These are phyloP conservation scores for Pangasius sanitwongsei DNA, from an alignment of 2,797 vertebrate genomes.

Conservation along the genomic window DNA sequence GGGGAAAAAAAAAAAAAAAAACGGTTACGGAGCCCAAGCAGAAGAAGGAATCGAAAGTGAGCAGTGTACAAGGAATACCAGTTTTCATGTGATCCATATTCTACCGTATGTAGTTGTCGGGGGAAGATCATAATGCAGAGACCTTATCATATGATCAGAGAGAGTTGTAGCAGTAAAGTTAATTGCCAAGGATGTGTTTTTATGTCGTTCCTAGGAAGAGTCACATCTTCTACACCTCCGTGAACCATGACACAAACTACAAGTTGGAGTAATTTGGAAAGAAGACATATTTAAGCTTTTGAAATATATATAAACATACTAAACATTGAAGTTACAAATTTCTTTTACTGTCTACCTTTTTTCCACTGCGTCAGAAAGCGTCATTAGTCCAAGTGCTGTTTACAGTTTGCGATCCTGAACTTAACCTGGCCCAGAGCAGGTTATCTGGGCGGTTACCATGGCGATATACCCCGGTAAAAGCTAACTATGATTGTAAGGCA, in stretches of 20 bases:
- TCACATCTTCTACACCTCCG: not conserved
- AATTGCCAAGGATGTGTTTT: not conserved
- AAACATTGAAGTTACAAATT: not conserved
- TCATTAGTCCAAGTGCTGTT: too few relatives aligned
- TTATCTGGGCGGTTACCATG: not conserved
- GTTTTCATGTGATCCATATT: not conserved
- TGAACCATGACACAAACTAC: not conserved
- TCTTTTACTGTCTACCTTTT: not conserved
- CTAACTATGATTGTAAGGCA: not conserved
- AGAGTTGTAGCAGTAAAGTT: not conserved
- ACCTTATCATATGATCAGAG: not conserved
- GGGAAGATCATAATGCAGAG: not conserved
- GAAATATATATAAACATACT: not conserved
- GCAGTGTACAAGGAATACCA: not conserved
- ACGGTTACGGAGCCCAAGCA: not conserved
- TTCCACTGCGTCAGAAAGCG: not conserved
- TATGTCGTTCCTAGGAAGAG: not conserved
- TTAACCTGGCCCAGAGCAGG: not conserved
- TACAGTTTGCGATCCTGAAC: not conserved
- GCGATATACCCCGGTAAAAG: not conserved
- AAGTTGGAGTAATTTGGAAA: not conserved
- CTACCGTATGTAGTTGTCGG: not conserved
- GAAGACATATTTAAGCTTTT: too few relatives aligned
- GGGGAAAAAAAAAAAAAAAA: not conserved
- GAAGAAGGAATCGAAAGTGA: not conserved